Percentiles rank a stretch among this genome's conserved stretches.
phyloP scores from a whole-genome alignment of 2,797 vertebrate species.

The Cossypha dichroa region DNA sequence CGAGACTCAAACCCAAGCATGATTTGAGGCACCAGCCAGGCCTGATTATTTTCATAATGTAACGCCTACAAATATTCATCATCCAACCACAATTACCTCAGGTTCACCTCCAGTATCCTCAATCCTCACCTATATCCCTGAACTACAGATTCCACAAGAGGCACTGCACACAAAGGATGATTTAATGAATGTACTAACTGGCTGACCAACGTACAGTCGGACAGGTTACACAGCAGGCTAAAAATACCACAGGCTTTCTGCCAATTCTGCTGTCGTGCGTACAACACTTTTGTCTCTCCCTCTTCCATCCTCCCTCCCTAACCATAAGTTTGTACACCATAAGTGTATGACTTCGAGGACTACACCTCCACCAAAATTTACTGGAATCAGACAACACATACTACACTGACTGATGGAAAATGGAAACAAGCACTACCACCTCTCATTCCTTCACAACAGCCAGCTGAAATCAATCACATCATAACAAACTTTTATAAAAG shows the following conservation, averaged over 20 bases:
- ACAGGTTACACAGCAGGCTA: background rate
- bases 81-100: background rate
- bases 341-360: background rate
- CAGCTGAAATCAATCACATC: background rate
- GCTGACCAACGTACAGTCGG: background rate
- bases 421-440: background rate
- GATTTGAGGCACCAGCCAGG: background rate
- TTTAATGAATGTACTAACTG: background rate
- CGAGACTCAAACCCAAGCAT: fast-evolving
- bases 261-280: fast-evolving
- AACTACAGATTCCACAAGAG: background rate
- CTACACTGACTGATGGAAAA: background rate
- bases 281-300: background rate
- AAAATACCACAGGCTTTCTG: background rate
- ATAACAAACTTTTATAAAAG: background rate
- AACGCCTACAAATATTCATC: background rate
- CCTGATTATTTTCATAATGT: background rate
- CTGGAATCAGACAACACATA: background rate
- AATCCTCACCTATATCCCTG: background rate
- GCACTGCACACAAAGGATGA: background rate
- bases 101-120: background rate
- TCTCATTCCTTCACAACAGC: background rate
- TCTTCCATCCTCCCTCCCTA: background rate
- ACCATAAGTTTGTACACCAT: background rate
- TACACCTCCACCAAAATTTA: background rate